These are phyloP conservation scores for Ornithorhynchus anatinus DNA, from an alignment of 2,113 vertebrate genomes.

Conservation along the genomic window DNA sequence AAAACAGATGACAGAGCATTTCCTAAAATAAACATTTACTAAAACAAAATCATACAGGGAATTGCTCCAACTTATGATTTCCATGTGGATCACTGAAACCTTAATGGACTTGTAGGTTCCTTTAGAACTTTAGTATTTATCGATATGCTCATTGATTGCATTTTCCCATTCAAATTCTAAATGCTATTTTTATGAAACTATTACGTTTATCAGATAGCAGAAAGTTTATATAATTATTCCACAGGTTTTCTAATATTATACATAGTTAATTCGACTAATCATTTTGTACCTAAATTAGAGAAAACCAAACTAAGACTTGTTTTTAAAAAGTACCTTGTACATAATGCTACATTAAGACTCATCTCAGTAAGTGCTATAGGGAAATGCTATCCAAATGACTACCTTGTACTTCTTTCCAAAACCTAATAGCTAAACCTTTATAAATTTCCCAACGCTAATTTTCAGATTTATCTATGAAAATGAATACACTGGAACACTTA, in stretches of 20 bases:
- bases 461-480: conserved; percentile 15
- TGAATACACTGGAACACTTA: conserved; percentile 20
- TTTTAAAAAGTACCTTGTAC: conserved; percentile 35
- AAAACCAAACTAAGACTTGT: conserved; percentile 49
- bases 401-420: conserved; percentile 21
- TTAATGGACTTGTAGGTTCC: conserved; percentile 47
- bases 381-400: conserved; percentile 23
- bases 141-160: conserved; percentile 47
- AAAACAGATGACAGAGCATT: conserved; percentile 48
- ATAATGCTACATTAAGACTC: conserved; percentile 39
- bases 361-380: conserved; percentile 21
- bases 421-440: conserved; percentile 42
- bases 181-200: conserved; percentile 53
- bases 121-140: conserved; percentile 49
- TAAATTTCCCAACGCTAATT: conserved; percentile 12
- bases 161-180: conserved; percentile 43
- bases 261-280: conserved; percentile 47
- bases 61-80: conserved; percentile 36
- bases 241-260: conserved; percentile 52
- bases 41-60: conserved; percentile 19
- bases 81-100: conserved; percentile 45
- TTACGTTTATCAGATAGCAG: conserved; percentile 22
- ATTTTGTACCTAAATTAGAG: conserved; percentile 45
- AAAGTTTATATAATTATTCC: conserved; percentile 30
- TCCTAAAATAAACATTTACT: conserved; percentile 53